A percentile compares a stretch with the other conserved stretches of the same genome.
These are phyloP conservation scores for Antheraea assamensis DNA, from an alignment of 2,888 invertebrate genomes.

Conservation along the genomic window DNA sequence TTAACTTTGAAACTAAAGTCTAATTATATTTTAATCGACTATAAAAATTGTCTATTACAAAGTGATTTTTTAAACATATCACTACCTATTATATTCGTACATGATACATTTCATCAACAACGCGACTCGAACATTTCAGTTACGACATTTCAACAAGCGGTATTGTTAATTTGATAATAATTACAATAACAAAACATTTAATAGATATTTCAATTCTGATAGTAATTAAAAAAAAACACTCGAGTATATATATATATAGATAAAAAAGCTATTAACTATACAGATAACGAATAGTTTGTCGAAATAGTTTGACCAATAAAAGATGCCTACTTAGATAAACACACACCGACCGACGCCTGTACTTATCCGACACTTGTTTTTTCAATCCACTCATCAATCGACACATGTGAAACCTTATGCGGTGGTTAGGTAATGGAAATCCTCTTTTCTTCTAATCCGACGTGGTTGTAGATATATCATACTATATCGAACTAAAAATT, in stretches of 20 bases:
- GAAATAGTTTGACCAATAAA: not conserved
- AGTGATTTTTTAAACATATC: not conserved
- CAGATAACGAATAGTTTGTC: not conserved
- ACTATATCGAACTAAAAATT: not conserved
- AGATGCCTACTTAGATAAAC: not conserved
- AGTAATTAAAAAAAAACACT: not conserved
- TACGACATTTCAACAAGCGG: not conserved
- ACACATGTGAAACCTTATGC: not conserved
- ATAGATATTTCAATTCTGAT: not conserved
- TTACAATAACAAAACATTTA: not conserved
- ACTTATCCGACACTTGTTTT: not conserved
- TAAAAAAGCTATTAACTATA: not conserved
- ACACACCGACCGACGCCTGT: not conserved
- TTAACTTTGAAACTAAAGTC: not conserved
- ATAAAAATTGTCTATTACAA: not conserved
- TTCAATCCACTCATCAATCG: not conserved
- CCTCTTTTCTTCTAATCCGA: not conserved
- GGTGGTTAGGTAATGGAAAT: not conserved
- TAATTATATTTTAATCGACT: not conserved
- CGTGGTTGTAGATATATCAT: not conserved
- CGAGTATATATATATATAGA: not conserved
- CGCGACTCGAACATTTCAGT: not conserved
- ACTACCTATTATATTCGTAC: not conserved
- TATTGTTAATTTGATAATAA: not conserved
- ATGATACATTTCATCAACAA: not conserved